phyloP scores from a whole-genome alignment of 2,113 vertebrate species.

The Ptychochromis oligacanthus region DNA sequence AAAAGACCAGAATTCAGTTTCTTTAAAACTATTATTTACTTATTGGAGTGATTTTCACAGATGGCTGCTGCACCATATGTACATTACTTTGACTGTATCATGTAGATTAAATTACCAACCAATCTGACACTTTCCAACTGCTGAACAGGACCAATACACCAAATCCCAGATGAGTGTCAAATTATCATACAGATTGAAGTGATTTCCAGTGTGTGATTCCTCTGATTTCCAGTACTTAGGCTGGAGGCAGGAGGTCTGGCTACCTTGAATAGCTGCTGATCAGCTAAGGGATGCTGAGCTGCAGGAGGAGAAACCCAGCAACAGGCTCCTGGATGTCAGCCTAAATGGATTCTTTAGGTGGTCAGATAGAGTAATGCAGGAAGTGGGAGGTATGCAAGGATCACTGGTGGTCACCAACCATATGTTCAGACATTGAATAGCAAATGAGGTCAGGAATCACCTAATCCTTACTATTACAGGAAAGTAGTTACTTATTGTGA shows the following conservation, averaged over 20 bases:
- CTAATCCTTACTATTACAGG: conserved; percentile 21
- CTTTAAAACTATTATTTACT: conserved; percentile 3
- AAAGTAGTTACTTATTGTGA: conserved; percentile 25
- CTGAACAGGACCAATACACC: conserved; percentile 29
- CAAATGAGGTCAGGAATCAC: conserved; percentile 61
- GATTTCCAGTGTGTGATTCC: conserved; percentile 53
- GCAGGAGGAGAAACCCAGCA: conserved; percentile 28
- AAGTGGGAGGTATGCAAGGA: conserved; percentile 43
- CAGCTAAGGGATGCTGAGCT: conserved; percentile 30
- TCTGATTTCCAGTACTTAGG: conserved; percentile 58
- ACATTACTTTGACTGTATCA: conserved; percentile 9
- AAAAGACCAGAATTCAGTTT: neutral
- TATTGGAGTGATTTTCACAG: neutral
- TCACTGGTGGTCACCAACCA: conserved; percentile 62
- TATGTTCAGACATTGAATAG: conserved; percentile 71
- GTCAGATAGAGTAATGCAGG: neutral
- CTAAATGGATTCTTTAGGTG: conserved; percentile 28
- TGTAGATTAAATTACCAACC: conserved; percentile 37
- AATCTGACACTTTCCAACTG: conserved; percentile 25
- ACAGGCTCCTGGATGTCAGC: conserved; percentile 16
- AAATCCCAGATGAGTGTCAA: conserved; percentile 45
- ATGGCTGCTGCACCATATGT: neutral
- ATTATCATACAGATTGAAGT: conserved; percentile 68
- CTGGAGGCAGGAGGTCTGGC: conserved; percentile 44
- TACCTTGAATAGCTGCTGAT: conserved; percentile 58